Base-by-base conservation (phyloP, 2,797 vertebrate genomes). In the Hybognathus amarus region DNA sequence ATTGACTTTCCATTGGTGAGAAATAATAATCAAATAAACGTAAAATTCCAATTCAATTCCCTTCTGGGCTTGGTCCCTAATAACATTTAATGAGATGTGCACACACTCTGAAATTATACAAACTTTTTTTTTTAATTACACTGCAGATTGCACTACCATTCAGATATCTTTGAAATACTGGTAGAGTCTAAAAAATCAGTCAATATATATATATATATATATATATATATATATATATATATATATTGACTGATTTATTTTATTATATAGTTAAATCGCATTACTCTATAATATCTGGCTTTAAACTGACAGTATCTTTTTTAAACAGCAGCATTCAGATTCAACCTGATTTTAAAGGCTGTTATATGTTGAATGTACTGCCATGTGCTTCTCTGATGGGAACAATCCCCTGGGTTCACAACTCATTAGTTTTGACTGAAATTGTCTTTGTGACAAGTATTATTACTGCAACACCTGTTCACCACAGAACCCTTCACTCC, bases 361-460 rank as follows among this genome's bases (percentile, higher is more conserved):
- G 20, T 70, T 61, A 36, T 27, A 82, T 69, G 42, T 64, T n/a
- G 56, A 66, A 64, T 6, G n/a, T 22, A 38, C 56, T 74, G 56
- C 67, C 52, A 54, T 66, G 69, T 91, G 93, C 91, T 91, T 89
- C 91, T 90, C 94, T 89, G 42, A 93, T 94, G 95, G 94, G 95
- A 94, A 93, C 91, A 93, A 93, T 95, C 95, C 95, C 93, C 92
- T 91, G 92, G 93, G 93, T 93, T 91, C 92, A 92, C 64, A 92
- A 92, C 94, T 95, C 95, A 95, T 96, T 96, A 96, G 93, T 94
- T 95, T 94, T 94, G 94, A 94, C 92, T 95, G 92, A 93, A 94
- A 94, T 94, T 93, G 92, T 93, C 93, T 93, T 90, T 76, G 93
- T 95, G 94, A 96, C 95, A 95, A 95, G 93, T 93, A 93, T 94